A percentile compares a stretch with the other conserved stretches of the same genome.
Evolutionary conservation across 2,113 vertebrate genomes (phyloP).

Genomic region (Mobula birostris): DNA sequence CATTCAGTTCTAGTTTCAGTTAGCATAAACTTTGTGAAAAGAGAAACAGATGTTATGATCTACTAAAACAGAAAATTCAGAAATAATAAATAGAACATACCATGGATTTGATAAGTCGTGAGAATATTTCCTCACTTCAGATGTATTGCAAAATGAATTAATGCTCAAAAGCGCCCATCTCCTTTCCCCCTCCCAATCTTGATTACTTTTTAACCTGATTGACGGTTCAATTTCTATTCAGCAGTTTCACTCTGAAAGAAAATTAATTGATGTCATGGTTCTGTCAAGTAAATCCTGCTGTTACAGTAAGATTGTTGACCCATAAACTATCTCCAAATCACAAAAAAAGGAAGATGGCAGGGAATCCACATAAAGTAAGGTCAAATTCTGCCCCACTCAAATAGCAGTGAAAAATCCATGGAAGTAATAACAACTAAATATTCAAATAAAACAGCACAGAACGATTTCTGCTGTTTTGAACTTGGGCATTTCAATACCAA

Average conservation of each 20-base stretch:
- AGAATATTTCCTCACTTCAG: neutral
- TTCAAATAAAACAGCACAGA: neutral
- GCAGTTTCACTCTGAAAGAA: neutral
- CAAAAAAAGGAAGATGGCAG: neutral
- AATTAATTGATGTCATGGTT: slow-evolving; percentile 9
- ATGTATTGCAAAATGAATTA: neutral
- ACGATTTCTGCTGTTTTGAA: neutral
- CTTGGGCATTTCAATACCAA: neutral
- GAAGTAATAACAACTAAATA: neutral
- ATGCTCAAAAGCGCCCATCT: neutral
- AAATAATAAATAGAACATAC: neutral
- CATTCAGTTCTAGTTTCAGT: neutral
- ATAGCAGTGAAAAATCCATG: neutral
- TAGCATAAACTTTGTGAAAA: neutral
- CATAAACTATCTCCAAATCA: neutral
- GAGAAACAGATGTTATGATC: neutral
- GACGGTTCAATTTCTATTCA: slow-evolving; percentile 2
- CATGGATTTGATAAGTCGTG: neutral
- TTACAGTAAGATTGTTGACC: slow-evolving; percentile 19
- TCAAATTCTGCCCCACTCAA: neutral
- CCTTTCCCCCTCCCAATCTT: neutral
- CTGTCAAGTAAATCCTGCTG: slow-evolving; percentile 16
- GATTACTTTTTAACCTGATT: neutral
- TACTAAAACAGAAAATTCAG: neutral
- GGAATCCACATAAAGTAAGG: neutral